A percentile compares a stretch with the other conserved stretches of the same genome.
phyloP scores from a whole-genome alignment of 2,113 vertebrate species.

The Empidonax alnorum region DNA sequence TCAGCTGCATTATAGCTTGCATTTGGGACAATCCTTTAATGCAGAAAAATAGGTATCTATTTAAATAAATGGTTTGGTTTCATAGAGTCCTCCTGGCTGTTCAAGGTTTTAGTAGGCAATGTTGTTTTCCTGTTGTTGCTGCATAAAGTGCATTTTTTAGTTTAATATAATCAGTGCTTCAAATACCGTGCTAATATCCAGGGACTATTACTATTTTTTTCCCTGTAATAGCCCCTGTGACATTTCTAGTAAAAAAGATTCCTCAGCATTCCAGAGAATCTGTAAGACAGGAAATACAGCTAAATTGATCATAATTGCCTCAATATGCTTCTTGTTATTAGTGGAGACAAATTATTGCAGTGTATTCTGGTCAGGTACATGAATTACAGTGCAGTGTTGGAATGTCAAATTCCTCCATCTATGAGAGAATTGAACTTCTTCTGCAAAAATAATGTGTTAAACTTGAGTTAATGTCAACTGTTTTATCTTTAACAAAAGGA shows the following conservation, averaged over 20 bases:
- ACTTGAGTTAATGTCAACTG: not conserved
- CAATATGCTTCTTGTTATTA: not conserved
- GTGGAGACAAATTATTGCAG: not conserved
- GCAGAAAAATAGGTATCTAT: not conserved
- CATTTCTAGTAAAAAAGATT: not conserved
- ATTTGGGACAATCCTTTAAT: slow-evolving; percentile 5
- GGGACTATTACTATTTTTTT: not conserved
- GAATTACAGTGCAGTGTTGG: not conserved
- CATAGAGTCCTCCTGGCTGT: not conserved
- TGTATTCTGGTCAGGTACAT: not conserved
- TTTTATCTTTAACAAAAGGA: not conserved
- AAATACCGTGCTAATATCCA: not conserved
- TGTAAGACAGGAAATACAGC: not conserved
- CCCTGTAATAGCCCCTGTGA: not conserved
- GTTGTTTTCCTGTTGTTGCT: not conserved
- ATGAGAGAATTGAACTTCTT: not conserved
- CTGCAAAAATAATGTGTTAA: not conserved
- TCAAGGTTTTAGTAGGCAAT: not conserved
- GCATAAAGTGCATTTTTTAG: not conserved
- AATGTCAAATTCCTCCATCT: not conserved
- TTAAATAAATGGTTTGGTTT: not conserved
- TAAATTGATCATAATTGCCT: not conserved
- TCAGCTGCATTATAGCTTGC: not conserved
- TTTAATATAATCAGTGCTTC: not conserved
- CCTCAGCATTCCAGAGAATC: not conserved